Conservation (phyloP, 2,113 vertebrate genomes). For the Podarcis raffonei region DNA sequence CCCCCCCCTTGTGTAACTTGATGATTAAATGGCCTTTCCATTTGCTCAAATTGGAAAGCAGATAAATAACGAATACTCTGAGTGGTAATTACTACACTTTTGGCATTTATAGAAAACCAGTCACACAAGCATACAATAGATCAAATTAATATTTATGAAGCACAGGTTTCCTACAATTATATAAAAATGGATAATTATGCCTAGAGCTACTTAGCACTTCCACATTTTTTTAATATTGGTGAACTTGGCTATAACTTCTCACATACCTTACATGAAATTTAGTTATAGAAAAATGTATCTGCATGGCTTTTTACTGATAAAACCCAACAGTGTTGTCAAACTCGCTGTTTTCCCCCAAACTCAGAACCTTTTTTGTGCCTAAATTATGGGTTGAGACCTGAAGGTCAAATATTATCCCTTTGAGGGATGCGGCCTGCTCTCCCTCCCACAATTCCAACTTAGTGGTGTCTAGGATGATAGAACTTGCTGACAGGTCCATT, state of each 20-base stretch:
- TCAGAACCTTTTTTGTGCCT: background rate
- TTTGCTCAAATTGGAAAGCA: conserved; percentile 10
- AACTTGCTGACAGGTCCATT: background rate
- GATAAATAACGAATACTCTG: background rate
- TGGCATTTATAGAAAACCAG: background rate
- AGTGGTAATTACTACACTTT: background rate
- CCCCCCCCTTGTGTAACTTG: background rate
- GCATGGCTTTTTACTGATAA: background rate
- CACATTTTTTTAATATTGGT: background rate
- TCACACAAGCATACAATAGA: background rate
- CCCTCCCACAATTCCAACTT: background rate
- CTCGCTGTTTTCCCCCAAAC: background rate
- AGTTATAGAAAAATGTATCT: background rate
- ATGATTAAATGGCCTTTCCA: conserved; percentile 15
- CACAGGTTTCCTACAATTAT: background rate
- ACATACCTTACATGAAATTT: conserved; percentile 6
- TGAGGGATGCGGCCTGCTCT: background rate
- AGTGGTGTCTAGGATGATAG: background rate
- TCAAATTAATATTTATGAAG: background rate
- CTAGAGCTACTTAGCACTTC: conserved; percentile 11
- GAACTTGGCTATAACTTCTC: background rate
- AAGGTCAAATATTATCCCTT: background rate
- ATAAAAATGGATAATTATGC: background rate
- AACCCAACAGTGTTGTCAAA: background rate
- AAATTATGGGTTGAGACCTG: background rate